Percentiles rank a stretch among this genome's conserved stretches.
Evolutionary conservation across 2,113 vertebrate species (phyloP).

Genomic region (Marcusenius ussheri): DNA sequence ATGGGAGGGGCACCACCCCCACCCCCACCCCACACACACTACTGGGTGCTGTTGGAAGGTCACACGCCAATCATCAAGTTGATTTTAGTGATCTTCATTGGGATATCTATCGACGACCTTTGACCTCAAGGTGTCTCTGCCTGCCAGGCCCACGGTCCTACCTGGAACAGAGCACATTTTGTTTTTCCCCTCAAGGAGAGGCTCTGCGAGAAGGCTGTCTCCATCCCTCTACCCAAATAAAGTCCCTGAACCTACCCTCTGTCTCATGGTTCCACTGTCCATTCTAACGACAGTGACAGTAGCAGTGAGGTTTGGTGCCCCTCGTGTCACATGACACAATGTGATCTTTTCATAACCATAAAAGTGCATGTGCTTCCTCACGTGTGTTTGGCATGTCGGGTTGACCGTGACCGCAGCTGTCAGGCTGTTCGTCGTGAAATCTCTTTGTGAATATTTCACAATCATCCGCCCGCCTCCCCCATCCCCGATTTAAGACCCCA

Average conservation of each 20-base stretch:
- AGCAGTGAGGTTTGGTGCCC: not conserved
- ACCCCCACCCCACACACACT: not conserved
- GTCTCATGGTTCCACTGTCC: not conserved
- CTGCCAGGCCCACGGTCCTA: not conserved
- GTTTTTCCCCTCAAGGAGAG: no score
- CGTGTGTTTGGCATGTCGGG: not conserved
- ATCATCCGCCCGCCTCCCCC: not conserved
- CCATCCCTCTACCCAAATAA: not conserved
- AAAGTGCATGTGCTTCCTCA: not conserved
- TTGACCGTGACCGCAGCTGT: not conserved
- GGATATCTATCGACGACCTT: not conserved
- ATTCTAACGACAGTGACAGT: not conserved
- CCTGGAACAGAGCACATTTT: not conserved
- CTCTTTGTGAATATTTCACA: not conserved
- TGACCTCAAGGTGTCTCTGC: not conserved
- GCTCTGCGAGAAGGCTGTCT: not conserved
- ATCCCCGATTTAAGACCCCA: not conserved
- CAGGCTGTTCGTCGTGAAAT: not conserved
- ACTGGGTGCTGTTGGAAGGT: not conserved
- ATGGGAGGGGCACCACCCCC: not conserved
- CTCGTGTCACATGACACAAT: not conserved
- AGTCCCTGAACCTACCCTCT: not conserved
- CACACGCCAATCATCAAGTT: not conserved
- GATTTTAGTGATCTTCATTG: not conserved
- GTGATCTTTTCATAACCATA: not conserved